These are phyloP conservation scores for Drosophila prostipennis DNA, from an alignment of 2,888 invertebrate genomes.

Conservation along the genomic window DNA sequence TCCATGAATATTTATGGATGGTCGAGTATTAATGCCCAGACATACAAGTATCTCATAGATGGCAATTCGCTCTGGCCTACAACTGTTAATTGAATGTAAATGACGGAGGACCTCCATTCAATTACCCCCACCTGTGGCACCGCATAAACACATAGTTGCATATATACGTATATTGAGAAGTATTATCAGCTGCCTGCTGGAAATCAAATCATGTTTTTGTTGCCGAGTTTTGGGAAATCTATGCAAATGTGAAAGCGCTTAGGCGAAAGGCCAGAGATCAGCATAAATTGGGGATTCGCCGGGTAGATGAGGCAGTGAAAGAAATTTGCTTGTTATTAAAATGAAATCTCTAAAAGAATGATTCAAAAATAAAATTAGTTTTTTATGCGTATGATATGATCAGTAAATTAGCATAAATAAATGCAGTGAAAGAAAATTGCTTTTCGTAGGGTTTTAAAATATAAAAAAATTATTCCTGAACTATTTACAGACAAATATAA, in stretches of 20 bases:
- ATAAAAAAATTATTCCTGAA: no score
- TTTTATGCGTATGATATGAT: no score
- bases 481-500: no score
- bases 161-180: conserved; percentile 14
- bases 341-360: not conserved
- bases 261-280: conserved; percentile 33
- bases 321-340: conserved; percentile 1
- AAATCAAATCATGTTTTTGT: conserved; percentile 66
- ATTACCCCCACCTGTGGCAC: conserved; percentile 65
- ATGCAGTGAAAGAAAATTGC: no score
- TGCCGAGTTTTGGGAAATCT: conserved; percentile 55
- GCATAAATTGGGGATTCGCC: conserved; percentile 34
- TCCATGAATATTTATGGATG: conserved; percentile 40
- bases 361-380: no score
- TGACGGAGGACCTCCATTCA: conserved; percentile 64
- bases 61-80: conserved; percentile 39
- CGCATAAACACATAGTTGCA: conserved; percentile 19
- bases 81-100: conserved; percentile 76
- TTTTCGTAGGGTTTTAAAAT: no score
- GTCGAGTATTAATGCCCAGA: conserved; percentile 17
- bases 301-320: conserved; percentile 12
- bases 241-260: conserved; percentile 57
- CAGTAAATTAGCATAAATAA: no score
- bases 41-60: conserved; percentile 46
- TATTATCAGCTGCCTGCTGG: conserved; percentile 37